Evolutionary conservation across 2,797 vertebrate species (phyloP).

Genomic region (Gallinago nigripennis): DNA sequence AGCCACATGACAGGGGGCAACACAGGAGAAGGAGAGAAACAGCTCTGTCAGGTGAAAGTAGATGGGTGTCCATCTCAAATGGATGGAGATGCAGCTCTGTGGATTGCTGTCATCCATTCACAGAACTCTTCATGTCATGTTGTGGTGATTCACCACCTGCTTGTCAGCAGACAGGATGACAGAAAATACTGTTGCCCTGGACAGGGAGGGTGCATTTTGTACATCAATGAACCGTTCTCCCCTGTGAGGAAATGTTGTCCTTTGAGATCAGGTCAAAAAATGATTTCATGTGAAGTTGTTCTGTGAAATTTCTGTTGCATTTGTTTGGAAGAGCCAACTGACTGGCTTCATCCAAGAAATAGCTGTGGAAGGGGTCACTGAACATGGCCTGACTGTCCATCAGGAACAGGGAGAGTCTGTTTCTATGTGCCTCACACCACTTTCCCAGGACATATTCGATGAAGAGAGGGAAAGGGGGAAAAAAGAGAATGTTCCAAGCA

Average conservation of each 20-base stretch:
- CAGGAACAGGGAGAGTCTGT: not conserved
- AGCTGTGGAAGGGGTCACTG: not conserved
- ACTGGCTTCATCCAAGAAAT: not conserved
- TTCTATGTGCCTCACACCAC: not conserved
- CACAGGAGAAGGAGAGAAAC: not conserved
- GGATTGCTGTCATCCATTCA: not conserved
- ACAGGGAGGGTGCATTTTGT: not conserved
- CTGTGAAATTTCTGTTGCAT: not conserved
- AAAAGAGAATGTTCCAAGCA: not conserved
- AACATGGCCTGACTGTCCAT: not conserved
- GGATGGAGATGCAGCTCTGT: not conserved
- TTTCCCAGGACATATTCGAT: not conserved
- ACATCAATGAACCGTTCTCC: not conserved
- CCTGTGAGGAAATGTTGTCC: accelerated
- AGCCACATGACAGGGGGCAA: not conserved
- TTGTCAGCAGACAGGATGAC: not conserved
- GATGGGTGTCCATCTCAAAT: not conserved
- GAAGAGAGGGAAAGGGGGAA: not conserved
- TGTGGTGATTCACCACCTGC: not conserved
- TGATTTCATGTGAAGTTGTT: not conserved
- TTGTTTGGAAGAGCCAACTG: not conserved
- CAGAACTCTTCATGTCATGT: accelerated
- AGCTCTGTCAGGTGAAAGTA: not conserved
- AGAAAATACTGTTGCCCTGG: not conserved
- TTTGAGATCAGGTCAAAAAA: not conserved